Conservation (phyloP, 2,113 vertebrate genomes). For the Tapirus terrestris region DNA sequence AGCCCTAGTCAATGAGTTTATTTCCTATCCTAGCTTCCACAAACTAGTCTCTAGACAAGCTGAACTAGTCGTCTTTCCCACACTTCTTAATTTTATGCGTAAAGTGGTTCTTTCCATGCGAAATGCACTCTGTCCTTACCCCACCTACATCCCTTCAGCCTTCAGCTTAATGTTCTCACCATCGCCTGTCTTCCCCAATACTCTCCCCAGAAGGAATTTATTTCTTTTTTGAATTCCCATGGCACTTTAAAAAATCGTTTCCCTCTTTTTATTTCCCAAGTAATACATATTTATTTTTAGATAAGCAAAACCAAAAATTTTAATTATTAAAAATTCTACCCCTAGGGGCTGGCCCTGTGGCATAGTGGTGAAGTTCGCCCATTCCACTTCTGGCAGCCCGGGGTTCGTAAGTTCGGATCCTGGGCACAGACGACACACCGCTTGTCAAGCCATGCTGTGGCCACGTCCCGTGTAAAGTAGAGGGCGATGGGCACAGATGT, state of each 20-base stretch:
- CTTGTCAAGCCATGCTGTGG: too few relatives aligned
- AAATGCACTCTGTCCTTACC: not conserved
- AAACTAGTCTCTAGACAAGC: not conserved
- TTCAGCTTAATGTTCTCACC: not conserved
- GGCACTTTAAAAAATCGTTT: not conserved
- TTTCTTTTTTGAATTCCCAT: not conserved
- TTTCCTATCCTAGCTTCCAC: not conserved
- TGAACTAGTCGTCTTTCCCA: not conserved
- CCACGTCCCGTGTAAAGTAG: too few relatives aligned
- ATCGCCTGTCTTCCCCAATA: not conserved
- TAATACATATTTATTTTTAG: conserved; percentile 9
- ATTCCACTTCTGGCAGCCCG: too few relatives aligned
- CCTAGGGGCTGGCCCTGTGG: not conserved
- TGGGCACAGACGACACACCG: too few relatives aligned
- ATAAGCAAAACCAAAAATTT: not conserved
- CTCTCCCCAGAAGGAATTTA: not conserved
- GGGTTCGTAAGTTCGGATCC: too few relatives aligned
- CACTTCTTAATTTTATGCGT: not conserved
- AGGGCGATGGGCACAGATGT: too few relatives aligned
- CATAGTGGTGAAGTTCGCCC: too few relatives aligned
- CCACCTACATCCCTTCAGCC: not conserved
- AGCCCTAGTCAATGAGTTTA: not conserved
- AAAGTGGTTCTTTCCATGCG: not conserved
- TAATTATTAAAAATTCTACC: not conserved
- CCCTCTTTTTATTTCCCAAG: not conserved